These are phyloP conservation scores for Campylorhamphus procurvoides DNA, from an alignment of 2,113 vertebrate species.

Conservation along the genomic window DNA sequence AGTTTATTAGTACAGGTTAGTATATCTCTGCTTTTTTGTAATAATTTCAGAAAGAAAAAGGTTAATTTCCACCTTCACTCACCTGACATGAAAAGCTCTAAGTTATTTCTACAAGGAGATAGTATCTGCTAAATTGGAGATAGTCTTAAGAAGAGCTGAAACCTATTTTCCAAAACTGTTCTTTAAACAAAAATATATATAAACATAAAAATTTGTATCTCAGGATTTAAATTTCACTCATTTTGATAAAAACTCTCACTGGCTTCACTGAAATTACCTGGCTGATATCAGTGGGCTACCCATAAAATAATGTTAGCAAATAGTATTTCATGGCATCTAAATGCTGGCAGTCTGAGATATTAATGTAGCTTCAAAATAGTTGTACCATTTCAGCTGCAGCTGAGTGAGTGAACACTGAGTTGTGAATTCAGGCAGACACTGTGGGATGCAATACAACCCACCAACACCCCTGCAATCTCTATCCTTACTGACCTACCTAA, in stretches of 20 bases:
- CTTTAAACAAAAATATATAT: neutral
- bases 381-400: neutral
- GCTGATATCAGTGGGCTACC: neutral
- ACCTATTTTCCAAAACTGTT: neutral
- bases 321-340: neutral
- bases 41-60: neutral
- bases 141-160: neutral
- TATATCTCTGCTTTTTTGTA: neutral
- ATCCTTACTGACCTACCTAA: neutral
- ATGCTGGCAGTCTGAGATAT: neutral
- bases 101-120: neutral
- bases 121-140: neutral
- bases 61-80: neutral
- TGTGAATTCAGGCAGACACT: neutral
- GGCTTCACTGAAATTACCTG: neutral
- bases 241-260: neutral
- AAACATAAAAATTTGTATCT: neutral
- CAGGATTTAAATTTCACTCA: neutral
- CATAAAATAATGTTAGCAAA: neutral
- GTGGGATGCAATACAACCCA: neutral
- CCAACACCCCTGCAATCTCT: neutral
- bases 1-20: neutral
- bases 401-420: neutral
- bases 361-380: neutral
- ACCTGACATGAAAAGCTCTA: neutral